Base-by-base conservation (phyloP, 2,113 vertebrate species). In the Oreochromis spilurus region DNA sequence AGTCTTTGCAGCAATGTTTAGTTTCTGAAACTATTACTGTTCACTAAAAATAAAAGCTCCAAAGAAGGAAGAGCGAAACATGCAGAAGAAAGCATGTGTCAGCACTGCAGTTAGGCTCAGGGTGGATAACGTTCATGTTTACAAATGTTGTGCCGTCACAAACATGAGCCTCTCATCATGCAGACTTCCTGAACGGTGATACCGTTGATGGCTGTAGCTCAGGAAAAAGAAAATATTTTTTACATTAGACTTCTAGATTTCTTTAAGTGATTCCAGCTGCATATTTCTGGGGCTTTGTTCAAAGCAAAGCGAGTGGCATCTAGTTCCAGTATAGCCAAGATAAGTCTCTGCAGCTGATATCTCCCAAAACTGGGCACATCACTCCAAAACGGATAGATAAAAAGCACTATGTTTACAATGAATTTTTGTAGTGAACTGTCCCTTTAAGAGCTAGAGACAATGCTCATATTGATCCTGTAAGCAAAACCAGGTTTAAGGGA, bases 391-490 rank as follows among this genome's bases (percentile, higher is more conserved):
- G 50, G 72, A 52, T 0, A 17, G 17, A n/a, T n/a, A 34, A 77
- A 52, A 31, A 52, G 6, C 72, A 52, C 17, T 1, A 7, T 77
- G 26, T 77, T 52, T 77, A 34, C 45, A n/a, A 52, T 13, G 26
- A 50, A 34, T 2, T 34, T 52, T 4, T 0, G 45, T 52, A 45
- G 26, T 52, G 72, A 77, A n/a, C 72, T 77, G 45, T 13, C 72
- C 45, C 72, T 77, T 77, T 77, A 77, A 52, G 72, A 52, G 16
- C 45, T 1, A 52, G 45, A 77, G 45, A 77, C 72, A 52, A 52
- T 77, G 72, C 72, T 77, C 72, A 34, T 77, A 77, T 77, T 77
- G 72, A 77, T 77, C 72, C 26, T 52, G 72, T 52, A 77, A 77
- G 72, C 45, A 52, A 31, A 77, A 34, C 72, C 72, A 77, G 72